Percentiles rank a stretch among this genome's conserved stretches.
Evolutionary conservation across 35 echinoderm and acorn worm genomes (phyloP).

Genomic region (Holothuria glaberrima): DNA sequence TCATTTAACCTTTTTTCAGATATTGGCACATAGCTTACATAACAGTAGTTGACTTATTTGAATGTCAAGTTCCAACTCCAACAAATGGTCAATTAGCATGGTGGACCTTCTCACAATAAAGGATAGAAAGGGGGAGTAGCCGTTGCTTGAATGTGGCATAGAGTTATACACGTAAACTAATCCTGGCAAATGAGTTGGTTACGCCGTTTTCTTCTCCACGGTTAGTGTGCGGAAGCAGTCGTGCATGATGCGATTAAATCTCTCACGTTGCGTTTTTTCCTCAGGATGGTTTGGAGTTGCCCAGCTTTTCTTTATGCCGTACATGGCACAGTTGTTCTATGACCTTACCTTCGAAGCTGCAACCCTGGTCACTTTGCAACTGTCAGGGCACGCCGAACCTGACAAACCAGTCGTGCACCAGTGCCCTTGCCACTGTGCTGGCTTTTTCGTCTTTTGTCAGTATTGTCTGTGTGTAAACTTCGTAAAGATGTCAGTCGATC

Average conservation of each 20-base stretch:
- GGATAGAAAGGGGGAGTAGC: slow-evolving; percentile 74
- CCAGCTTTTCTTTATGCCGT: not conserved
- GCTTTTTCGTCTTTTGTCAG: slow-evolving; percentile 49
- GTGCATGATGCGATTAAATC: slow-evolving; percentile 50
- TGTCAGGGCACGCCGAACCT: not conserved
- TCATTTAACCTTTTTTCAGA: slow-evolving; percentile 12
- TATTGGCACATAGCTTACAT: not conserved
- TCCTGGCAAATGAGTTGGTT: slow-evolving; percentile 72
- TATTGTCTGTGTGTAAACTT: no score
- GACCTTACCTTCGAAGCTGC: no score
- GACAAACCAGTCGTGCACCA: slow-evolving; percentile 54
- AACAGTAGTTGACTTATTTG: not conserved
- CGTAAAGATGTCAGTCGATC: no score
- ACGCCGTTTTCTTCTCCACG: slow-evolving; percentile 56
- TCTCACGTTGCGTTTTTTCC: slow-evolving; percentile 12
- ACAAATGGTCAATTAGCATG: slow-evolving; percentile 61
- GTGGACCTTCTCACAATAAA: slow-evolving; percentile 74
- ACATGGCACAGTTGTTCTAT: no score
- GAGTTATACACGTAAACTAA: slow-evolving; percentile 75
- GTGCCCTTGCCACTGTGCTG: slow-evolving; percentile 35
- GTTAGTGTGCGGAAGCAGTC: slow-evolving; percentile 51
- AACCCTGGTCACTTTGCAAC: no score
- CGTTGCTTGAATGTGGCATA: slow-evolving; percentile 71
- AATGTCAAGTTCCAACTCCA: not conserved
- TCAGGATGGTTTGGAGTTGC: slow-evolving; percentile 18